These are phyloP conservation scores for Contarinia nasturtii DNA, from an alignment of 1,140 invertebrate species.

Conservation along the genomic window DNA sequence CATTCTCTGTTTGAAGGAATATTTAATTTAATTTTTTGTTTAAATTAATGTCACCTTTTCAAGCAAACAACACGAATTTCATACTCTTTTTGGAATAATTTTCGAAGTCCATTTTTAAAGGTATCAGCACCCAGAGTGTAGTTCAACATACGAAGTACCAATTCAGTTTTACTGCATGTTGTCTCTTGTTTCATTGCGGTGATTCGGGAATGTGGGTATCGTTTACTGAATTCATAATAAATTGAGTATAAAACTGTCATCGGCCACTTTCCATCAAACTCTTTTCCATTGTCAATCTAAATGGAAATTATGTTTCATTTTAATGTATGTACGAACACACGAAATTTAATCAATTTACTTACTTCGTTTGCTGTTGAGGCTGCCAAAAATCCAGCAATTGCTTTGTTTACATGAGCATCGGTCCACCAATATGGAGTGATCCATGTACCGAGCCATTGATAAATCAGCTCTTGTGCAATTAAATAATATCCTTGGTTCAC, in stretches of 20 bases:
- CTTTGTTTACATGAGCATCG: constrained; percentile 48
- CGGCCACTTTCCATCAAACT: constrained; percentile 53
- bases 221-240: constrained; percentile 54
- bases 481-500: constrained; percentile 34
- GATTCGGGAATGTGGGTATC: constrained; percentile 46
- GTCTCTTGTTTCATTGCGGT: constrained; percentile 53
- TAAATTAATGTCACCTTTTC: neutral
- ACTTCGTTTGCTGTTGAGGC: constrained; percentile 30
- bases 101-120: constrained; percentile 55
- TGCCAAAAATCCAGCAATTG: constrained; percentile 50
- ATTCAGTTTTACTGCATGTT: constrained; percentile 49
- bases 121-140: constrained; percentile 60
- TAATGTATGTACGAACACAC: neutral
- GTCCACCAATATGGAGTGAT: constrained; percentile 50
- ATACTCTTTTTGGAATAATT: constrained; percentile 44
- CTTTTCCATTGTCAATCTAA: constrained; percentile 40
- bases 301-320: neutral
- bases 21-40: neutral
- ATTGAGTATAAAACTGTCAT: constrained; percentile 52
- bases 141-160: constrained; percentile 85
- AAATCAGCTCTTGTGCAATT: constrained; percentile 42
- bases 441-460: constrained; percentile 56
- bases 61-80: too few species aligned
- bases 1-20: constrained; percentile 32
- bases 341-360: neutral